These are phyloP conservation scores for Smutsia temminckii DNA, from an alignment of 2,797 vertebrate species.

Conservation along the genomic window DNA sequence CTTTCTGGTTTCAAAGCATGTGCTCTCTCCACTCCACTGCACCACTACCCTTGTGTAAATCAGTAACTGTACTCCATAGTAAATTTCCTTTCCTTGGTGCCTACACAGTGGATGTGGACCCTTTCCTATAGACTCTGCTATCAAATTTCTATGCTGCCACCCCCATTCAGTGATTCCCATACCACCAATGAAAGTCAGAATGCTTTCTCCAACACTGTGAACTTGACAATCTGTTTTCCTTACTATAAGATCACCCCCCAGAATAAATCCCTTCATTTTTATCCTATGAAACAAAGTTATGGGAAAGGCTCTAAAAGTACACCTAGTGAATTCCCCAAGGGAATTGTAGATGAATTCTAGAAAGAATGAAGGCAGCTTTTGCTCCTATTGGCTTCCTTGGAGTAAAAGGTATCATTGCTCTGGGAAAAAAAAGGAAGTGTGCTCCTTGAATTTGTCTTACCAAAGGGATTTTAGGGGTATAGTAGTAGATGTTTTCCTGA, in stretches of 20 bases:
- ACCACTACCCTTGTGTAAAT: not conserved
- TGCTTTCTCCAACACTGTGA: not conserved
- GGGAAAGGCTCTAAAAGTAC: not conserved
- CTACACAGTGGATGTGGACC: not conserved
- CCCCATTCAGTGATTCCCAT: not conserved
- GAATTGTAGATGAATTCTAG: not conserved
- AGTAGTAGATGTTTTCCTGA: not conserved
- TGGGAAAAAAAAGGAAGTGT: not conserved
- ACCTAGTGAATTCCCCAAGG: not conserved
- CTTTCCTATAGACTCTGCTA: not conserved
- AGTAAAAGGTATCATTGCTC: not conserved
- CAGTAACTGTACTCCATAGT: not conserved
- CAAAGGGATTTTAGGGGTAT: not conserved
- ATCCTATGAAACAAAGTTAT: not conserved
- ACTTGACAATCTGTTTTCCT: not conserved
- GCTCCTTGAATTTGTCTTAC: not conserved
- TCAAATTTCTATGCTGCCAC: not conserved
- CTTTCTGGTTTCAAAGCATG: not conserved
- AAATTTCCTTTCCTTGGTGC: not conserved
- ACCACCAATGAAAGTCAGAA: not conserved
- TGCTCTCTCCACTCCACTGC: not conserved
- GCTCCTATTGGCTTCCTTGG: not conserved
- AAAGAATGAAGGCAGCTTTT: constrained; percentile 6
- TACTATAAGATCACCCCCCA: not conserved
- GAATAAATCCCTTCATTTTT: not conserved